phyloP scores from a whole-genome alignment of 2,888 invertebrate genomes.

The Stenodera caucasica region DNA sequence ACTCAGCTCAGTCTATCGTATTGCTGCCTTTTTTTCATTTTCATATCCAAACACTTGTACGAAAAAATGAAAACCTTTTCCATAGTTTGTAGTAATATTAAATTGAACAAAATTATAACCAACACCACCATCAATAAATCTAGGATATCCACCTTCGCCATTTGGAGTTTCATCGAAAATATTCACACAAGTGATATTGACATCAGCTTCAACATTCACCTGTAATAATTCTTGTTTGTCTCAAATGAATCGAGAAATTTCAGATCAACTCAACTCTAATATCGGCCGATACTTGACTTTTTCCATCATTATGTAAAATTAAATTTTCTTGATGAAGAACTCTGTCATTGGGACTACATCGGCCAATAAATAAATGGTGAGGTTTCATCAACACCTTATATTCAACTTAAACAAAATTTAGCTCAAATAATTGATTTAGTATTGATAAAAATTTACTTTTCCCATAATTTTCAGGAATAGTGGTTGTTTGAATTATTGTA shows the following conservation, averaged over 20 bases:
- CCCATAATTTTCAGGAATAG: slow-evolving; percentile 24
- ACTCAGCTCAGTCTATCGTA: too few relatives aligned
- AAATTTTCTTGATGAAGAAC: slow-evolving; percentile 53
- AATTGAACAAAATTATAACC: slow-evolving; percentile 54
- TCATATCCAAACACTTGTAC: slow-evolving; percentile 54
- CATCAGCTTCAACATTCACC: slow-evolving; percentile 51
- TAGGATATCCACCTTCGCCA: slow-evolving; percentile 46
- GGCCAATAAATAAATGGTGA: slow-evolving; percentile 51
- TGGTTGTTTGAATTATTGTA: slow-evolving; percentile 17
- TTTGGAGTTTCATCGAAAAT: slow-evolving; percentile 49
- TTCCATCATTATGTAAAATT: slow-evolving; percentile 53
- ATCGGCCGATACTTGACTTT: slow-evolving; percentile 51
- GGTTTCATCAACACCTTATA: slow-evolving; percentile 46
- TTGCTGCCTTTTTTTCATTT: not conserved
- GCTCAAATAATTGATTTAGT: not conserved
- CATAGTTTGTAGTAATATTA: slow-evolving; percentile 52
- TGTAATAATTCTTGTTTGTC: slow-evolving; percentile 37
- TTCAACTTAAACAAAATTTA: slow-evolving; percentile 42
- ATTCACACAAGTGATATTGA: slow-evolving; percentile 55
- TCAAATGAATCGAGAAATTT: slow-evolving; percentile 10
- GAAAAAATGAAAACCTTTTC: slow-evolving; percentile 57
- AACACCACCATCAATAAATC: slow-evolving; percentile 52
- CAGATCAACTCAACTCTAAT: slow-evolving; percentile 43
- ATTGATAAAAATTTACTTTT: slow-evolving; percentile 23
- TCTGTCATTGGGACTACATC: slow-evolving; percentile 44